Evolutionary conservation across 2,113 vertebrate genomes (phyloP), one percentile per base, ranked within the genome.

Genomic region (Silurus asotus): DNA sequence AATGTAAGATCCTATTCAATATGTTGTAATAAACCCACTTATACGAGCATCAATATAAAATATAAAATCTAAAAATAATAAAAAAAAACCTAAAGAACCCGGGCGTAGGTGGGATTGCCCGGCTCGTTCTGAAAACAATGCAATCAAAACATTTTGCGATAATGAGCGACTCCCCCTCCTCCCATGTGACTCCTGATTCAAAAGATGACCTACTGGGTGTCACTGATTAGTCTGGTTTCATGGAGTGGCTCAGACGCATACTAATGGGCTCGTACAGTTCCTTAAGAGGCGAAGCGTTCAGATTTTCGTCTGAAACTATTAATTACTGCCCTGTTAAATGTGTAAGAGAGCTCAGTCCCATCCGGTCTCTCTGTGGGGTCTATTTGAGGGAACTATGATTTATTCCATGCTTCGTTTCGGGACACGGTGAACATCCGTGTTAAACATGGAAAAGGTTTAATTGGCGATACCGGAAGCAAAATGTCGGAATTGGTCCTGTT

Each of bases 221-320:
- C 25, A 67, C 61, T 91, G 85, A 92, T 90, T 90, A 90, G 82
- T 81, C 69, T 88, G 25, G 20, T 89, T 62, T 87, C 82, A 82
- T 45, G 76, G 83, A 80, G 55, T 72, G 81, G 10, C 61, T 85
- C 23, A 48, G 49, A 74, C 11, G 85, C 84, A 82, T 88, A 74
- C 81, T 86, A 89, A 90, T 88, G 80, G 4, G 9, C 72, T 72
- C 58, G 51, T 1, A 86, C 76, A 87, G 64, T 87, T 23, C 59
- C 87, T 88, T 79, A 81, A 87, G 75, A 75, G 49, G 23, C 69
- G 62, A 17, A 53, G 80, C 62, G 56, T 84, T 82, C 55, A 25
- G 48, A 87, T 89, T 80, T 37, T 76, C 67, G 78, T 61, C 8
- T 85, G 37, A 15, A 2, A 80, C 67, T 67, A 84, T 87, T 84